phyloP scores from a whole-genome alignment of 2,888 invertebrate genomes.

The Dasysyrphus tricinctus region DNA sequence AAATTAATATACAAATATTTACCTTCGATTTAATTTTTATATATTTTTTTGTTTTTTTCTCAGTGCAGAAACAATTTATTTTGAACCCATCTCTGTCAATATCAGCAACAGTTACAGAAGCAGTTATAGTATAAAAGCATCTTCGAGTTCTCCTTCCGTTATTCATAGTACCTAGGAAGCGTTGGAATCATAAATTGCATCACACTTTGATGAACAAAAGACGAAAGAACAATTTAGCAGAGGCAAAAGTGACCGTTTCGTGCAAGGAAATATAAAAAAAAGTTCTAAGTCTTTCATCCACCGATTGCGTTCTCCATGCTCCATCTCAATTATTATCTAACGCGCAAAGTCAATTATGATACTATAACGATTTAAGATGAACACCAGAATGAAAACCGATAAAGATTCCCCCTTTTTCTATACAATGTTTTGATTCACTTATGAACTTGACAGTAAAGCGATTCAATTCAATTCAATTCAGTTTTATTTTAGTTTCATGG shows the following conservation, averaged over 20 bases:
- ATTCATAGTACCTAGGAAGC: conserved; percentile 22
- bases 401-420: not conserved
- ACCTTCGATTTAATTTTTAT: not conserved
- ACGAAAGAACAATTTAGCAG: not conserved
- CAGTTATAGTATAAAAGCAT: conserved; percentile 1
- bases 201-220: conserved; percentile 6
- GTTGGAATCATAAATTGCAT: conserved; percentile 44
- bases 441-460: conserved; percentile 61
- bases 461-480: conserved; percentile 63
- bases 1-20: too few relatives aligned
- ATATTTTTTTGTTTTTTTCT: not conserved
- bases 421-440: conserved; percentile 16
- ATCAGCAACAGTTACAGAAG: conserved; percentile 1
- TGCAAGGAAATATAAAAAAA: conserved; percentile 15
- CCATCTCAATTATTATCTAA: conserved; percentile 22
- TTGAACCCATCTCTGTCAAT: not conserved
- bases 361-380: not conserved
- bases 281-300: conserved; percentile 7
- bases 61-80: not conserved
- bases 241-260: conserved; percentile 1
- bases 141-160: conserved; percentile 19
- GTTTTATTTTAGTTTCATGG: conserved; percentile 39
- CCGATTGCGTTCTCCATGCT: not conserved
- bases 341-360: conserved; percentile 28
- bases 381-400: not conserved